Evolutionary conservation across 2,888 invertebrate species (phyloP), one percentile per base, ranked within the genome.

Genomic region (Megaustenia siamemsis): DNA sequence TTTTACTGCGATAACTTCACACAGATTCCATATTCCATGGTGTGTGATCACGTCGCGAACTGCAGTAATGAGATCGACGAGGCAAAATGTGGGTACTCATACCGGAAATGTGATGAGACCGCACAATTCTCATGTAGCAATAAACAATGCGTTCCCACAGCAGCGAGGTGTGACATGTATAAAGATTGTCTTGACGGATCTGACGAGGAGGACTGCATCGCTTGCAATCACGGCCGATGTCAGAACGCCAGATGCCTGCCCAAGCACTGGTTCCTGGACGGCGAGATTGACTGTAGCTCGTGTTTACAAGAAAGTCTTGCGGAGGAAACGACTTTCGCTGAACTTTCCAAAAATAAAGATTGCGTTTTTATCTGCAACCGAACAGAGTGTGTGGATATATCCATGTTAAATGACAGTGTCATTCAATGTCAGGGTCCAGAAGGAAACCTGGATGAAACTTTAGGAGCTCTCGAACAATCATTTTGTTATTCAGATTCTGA

Each of bases 351-450:
- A 0, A 71, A 71, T 8, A 21, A 66, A 28, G 8, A 83, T 4
- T 81, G 82, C 28, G 60, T 80, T 4, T 80, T 84, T n/a, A 49
- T 75, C 4, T 84, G 84, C 53, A 84, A 84, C 75, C 63, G 80
- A 49, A 75, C 78, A 0, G 32, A 78, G n/a, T 84, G 84, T 56
- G 79, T 84, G 21, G 24, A 38, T 38, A 0, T 2, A 21, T 49
- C 56, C 38, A 84, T 71, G 78, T 40, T 84, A 5, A 35, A 68
- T 4, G 78, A 84, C n/a, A 43, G 73, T 8, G 15, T 71, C 8
- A 15, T 79, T 24, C 71, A 79, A 12, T 84, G 84, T 24, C 43
- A 43, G 12, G 84, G 84, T 15, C 84, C 84, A 3, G 84, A 84
- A 21, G 84, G 84, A n/a, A 60, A 69, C 15, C 38, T 84, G 60